Percentiles rank a stretch among this genome's conserved stretches.
Evolutionary conservation across 2,888 invertebrate genomes (phyloP).

Genomic region (Oscheius sp.): DNA sequence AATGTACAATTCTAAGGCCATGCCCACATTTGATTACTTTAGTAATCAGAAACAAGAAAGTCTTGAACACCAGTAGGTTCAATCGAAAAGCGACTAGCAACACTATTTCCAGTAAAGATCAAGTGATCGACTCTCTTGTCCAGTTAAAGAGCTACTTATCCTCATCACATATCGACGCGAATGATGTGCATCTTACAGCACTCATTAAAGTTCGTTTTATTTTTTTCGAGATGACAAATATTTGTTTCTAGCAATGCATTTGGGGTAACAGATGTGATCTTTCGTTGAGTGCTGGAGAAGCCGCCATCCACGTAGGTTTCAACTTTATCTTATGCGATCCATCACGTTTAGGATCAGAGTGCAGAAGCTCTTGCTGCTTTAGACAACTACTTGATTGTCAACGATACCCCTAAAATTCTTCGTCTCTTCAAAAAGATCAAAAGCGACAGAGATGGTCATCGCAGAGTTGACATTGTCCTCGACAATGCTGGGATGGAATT

Average conservation of each 20-base stretch:
- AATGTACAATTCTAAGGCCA: slow-evolving; percentile 75
- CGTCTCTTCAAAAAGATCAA: not conserved
- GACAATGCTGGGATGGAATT: slow-evolving; percentile 96
- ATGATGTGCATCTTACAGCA: not conserved
- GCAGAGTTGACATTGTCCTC: slow-evolving; percentile 79
- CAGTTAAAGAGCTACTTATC: slow-evolving; percentile 6
- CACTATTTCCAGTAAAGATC: not conserved
- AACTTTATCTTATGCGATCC: not conserved
- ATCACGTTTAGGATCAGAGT: slow-evolving; percentile 26
- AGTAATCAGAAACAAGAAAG: slow-evolving; percentile 81
- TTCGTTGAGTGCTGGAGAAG: slow-evolving; percentile 83
- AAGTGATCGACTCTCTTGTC: slow-evolving; percentile 4
- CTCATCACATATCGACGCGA: not conserved
- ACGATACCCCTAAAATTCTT: not conserved
- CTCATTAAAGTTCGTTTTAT: slow-evolving; percentile 2
- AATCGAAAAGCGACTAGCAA: not conserved
- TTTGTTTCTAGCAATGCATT: slow-evolving; percentile 77
- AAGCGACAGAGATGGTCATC: not conserved
- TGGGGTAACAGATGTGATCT: slow-evolving; percentile 97
- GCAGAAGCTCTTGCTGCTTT: slow-evolving; percentile 39
- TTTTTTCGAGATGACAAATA: too few species aligned
- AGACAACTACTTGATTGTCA: slow-evolving; percentile 24
- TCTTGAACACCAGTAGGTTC: slow-evolving; percentile 74
- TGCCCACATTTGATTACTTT: slow-evolving; percentile 84
- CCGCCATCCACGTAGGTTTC: slow-evolving; percentile 21